Percentiles rank a stretch among this genome's conserved stretches.
Conservation (phyloP, 2,113 vertebrate genomes). For the Carettochelys insculpta region DNA sequence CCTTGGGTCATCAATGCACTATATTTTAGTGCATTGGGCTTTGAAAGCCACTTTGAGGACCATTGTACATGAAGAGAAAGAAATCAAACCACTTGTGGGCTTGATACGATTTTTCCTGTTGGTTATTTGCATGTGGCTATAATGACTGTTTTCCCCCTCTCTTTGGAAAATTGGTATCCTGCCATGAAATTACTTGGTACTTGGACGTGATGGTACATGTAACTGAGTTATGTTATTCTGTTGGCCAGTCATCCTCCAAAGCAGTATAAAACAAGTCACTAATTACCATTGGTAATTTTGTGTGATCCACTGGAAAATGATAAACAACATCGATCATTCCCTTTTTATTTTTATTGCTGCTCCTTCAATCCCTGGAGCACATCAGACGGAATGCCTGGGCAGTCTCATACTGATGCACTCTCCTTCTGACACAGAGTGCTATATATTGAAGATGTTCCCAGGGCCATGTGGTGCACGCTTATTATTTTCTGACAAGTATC, state of each 20-base stretch:
- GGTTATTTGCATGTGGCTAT: slow-evolving; percentile 62
- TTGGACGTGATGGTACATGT: slow-evolving; percentile 73
- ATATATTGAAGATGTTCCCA: slow-evolving; percentile 48
- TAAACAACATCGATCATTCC: slow-evolving; percentile 61
- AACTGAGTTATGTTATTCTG: slow-evolving; percentile 74
- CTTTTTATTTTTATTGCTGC: slow-evolving; percentile 47
- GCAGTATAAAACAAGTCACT: slow-evolving; percentile 75
- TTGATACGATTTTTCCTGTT: slow-evolving; percentile 63
- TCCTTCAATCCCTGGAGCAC: slow-evolving; percentile 43
- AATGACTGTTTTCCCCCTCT: slow-evolving; percentile 46
- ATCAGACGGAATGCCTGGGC: slow-evolving; percentile 48
- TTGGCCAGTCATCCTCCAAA: slow-evolving; percentile 71
- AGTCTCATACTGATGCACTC: slow-evolving; percentile 24
- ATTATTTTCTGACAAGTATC: slow-evolving; percentile 51
- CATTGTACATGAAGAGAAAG: slow-evolving; percentile 3
- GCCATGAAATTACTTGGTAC: slow-evolving; percentile 57
- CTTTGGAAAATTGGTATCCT: slow-evolving; percentile 60
- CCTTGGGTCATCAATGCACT: slow-evolving; percentile 29
- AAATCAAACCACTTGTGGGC: slow-evolving; percentile 68
- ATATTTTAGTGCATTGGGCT: slow-evolving; percentile 48
- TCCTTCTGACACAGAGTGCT: slow-evolving; percentile 39
- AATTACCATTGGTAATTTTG: slow-evolving; percentile 71
- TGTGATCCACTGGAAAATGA: slow-evolving; percentile 64
- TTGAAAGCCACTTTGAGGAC: slow-evolving; percentile 57
- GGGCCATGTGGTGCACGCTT: slow-evolving; percentile 56